Evolutionary conservation across 1,140 invertebrate species (phyloP), one percentile per base, ranked within the genome.

Genomic region (Diorhabda carinulata): DNA sequence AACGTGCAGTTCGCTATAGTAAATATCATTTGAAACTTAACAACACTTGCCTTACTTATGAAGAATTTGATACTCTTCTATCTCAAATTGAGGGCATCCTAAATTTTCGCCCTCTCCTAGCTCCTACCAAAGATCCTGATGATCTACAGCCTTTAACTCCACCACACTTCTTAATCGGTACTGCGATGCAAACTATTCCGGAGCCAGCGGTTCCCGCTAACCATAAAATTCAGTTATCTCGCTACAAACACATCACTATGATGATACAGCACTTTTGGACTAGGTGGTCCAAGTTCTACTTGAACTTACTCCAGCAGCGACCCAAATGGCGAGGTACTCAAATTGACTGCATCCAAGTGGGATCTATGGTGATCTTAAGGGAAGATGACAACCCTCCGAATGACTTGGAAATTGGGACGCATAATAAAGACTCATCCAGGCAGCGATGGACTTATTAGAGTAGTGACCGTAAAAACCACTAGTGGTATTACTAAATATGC

Each of bases 31-130:
- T 67, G 8, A 44, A 10, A 9, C 44, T 78, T 9, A 69, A 76
- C 42, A 65, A 74, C 9, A 68, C 60, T 43, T 68, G 67, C 45
- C 71, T 82, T 5, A 81, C 77, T 10, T 75, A 76, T 58, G 73
- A 77, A 69, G 72, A 81, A 61, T 61, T 77, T 63, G 45, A 10
- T 42, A 72, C 77, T 5, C n/a, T 76, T 7, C 25, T 77, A 41
- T 7, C 63, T 56, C 75, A 76, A 65, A 66, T 78, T 2, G 78
- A 78, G 60, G 73, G 74, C 2, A 61, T 70, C 4, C 64, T 82
- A 6, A 80, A 82, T 73, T 78, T 75, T 1, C 59, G 82, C 5
- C 79, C 81, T 44, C 60, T 80, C 8, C 65, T 52, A 42, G 73
- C 72, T 5, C 43, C 79, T 8, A 74, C 74, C 8, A 67, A 56